Evolutionary conservation across 1,140 invertebrate species (phyloP), one percentile per base, ranked within the genome.

Genomic region (Schlechtendalia chinensis): DNA sequence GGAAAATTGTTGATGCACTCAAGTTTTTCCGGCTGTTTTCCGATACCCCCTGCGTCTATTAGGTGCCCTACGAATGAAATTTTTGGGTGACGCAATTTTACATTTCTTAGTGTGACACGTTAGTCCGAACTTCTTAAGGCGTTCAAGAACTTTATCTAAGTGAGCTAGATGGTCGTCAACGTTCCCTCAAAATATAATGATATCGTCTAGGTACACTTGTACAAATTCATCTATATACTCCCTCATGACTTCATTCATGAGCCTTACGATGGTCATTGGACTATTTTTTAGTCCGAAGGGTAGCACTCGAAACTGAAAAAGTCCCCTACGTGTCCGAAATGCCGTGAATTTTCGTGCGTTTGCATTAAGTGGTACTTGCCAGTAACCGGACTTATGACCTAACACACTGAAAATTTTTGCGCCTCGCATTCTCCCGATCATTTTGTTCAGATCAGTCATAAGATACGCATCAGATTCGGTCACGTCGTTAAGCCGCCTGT

Each of bases 231-330:
- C 80, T 16, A 81, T 77, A 3, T 86, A 58, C 11, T 83, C 83
- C 1, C 19, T 45, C 47, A 88, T 83, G 1, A 86, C 83, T 12
- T 54, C 53, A 45, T 88, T 84, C 50, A 84, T 84, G 5, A 85
- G 80, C 39, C 85, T 50, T 81, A 85, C 82, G 82, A 88, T 88
- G 14, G 85, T 86, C 0, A 84, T 82, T 0, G 86, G 86, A 0
- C 84, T 83, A 81, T 85, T 86, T 27, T 80, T 81, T 3, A 87
- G 67, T 5, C 86, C 86, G 79, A 86, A 86, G 0, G 86, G 85
- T 82, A 87, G n/a, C 10, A 50, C 8, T 47, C 45, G 12, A 19
- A 71, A 71, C 5, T 27, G 67, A 79, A 84, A 86, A 32, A 83
- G 83, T 0, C 67, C 67, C 6, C 67, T 27, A 47, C 67, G 45